Base-by-base conservation (phyloP, 1,140 invertebrate species). In the Acyrthosiphon pisum region DNA sequence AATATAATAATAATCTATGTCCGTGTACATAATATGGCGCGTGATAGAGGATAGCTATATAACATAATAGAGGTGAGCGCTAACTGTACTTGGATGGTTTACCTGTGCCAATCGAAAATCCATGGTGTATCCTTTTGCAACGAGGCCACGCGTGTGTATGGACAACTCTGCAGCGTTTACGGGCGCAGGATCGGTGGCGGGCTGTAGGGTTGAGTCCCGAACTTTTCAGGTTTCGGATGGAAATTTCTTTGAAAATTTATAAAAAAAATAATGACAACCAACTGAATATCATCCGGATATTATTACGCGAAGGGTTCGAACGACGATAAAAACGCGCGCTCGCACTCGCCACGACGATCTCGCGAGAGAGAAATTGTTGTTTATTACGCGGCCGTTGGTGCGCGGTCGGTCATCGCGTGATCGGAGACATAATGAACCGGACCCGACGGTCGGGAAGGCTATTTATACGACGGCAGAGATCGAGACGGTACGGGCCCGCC, bases 361-460 rank as follows among this genome's bases (percentile, higher is more conserved):
- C n/a, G n/a, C 76, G 35, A 3, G 76, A 9, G 76, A 76, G 30
- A 76, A 18, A 76, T 76, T 37, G 35, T 83, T 86, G 20, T 46
- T 46, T 44, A 46, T 37, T 46, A 37, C 20, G 35, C 76, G 53
- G 30, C 56, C 53, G 53, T 68, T 41, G 50, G 88, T 26, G 53
- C 53, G 88, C 76, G 44, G 91, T 50, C 48, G 81, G 91, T 50
- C 91, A 93, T 93, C 48, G 91, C 48, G 50, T 50, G 91, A 50
- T 68, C 81, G 23, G 53, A 86, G 48, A 93, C 91, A 37, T 86
- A 93, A 93, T 93, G 81, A 93, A 86, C 91, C 81, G 91, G 81
- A 84, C 91, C 46, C 46, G n/a, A 44, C 91, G 26, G 48, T 26
- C 91, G 48, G 35, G 37, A 56, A 37, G 22, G 81, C 81, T 83